Conservation (phyloP, 1,140 invertebrate species). For the Drosophila asahinai region DNA sequence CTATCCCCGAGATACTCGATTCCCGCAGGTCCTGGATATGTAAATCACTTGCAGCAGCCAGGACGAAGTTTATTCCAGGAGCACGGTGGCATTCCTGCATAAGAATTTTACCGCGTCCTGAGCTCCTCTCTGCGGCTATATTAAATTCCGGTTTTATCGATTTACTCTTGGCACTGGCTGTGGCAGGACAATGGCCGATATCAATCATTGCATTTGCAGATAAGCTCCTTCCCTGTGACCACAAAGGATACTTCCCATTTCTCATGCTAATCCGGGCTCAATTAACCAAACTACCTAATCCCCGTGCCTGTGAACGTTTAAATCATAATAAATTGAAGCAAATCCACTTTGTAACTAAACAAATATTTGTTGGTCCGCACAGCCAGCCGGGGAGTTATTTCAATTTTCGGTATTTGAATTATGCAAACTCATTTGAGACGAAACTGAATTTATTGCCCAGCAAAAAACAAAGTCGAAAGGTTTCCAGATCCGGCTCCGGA, state of each 20-base stretch:
- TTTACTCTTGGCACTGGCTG: slow-evolving; percentile 32
- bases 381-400: slow-evolving; percentile 45
- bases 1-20: slow-evolving; percentile 35
- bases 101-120: slow-evolving; percentile 35
- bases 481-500: slow-evolving; percentile 38
- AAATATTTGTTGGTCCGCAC: slow-evolving; percentile 52
- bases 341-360: slow-evolving; percentile 66
- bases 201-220: slow-evolving; percentile 5
- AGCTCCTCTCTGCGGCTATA: slow-evolving; percentile 56
- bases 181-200: slow-evolving; percentile 37
- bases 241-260: slow-evolving; percentile 7
- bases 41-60: slow-evolving; percentile 65
- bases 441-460: slow-evolving; percentile 74
- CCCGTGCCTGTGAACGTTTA: slow-evolving; percentile 18
- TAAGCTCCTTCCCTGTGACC: neutral
- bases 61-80: slow-evolving; percentile 63
- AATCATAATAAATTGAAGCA: slow-evolving; percentile 46
- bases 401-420: slow-evolving; percentile 61
- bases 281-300: slow-evolving; percentile 29
- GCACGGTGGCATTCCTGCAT: slow-evolving; percentile 62
- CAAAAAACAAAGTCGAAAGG: slow-evolving; percentile 54
- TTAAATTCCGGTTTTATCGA: slow-evolving; percentile 80
- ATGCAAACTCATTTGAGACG: slow-evolving; percentile 75
- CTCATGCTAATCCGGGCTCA: slow-evolving; percentile 11
- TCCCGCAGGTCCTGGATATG: slow-evolving; percentile 58